These are phyloP conservation scores for Typhlichthys eigenmanni DNA, from an alignment of 2,797 vertebrate genomes.

Conservation along the genomic window DNA sequence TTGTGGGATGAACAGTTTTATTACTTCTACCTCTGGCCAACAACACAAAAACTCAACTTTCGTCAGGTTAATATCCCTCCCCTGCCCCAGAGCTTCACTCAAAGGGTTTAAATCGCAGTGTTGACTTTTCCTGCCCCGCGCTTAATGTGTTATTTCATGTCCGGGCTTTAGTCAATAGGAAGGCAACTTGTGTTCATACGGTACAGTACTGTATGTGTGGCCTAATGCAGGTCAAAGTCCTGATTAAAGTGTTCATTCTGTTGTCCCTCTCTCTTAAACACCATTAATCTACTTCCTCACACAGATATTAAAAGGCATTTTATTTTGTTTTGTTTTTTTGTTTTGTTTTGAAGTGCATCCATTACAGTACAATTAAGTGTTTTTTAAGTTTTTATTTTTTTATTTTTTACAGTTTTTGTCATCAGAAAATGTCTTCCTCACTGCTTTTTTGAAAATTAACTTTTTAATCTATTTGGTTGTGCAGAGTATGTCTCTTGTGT, in stretches of 20 bases:
- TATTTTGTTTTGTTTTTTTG: too few species aligned
- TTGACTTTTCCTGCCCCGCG: conserved; percentile 47
- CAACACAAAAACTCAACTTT: conserved; percentile 68
- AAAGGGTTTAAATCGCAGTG: conserved; percentile 58
- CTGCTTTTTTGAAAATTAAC: not conserved
- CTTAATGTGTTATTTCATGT: conserved; percentile 50
- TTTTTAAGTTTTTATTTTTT: too few species aligned
- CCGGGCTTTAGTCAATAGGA: conserved; percentile 43
- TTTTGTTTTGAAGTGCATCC: too few species aligned
- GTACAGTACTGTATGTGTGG: conserved; percentile 17
- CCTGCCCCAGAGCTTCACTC: conserved; percentile 31
- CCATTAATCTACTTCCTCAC: not conserved
- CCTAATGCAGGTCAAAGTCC: conserved; percentile 48
- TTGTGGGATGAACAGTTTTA: conserved; percentile 67
- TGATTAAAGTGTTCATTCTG: conserved; percentile 43
- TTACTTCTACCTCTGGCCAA: conserved; percentile 61
- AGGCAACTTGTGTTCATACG: conserved; percentile 22
- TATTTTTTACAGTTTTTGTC: too few species aligned
- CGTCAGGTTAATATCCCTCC: conserved; percentile 66
- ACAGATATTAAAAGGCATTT: too few species aligned
- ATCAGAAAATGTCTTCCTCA: not conserved
- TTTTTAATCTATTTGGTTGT: not conserved
- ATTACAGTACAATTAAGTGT: too few species aligned
- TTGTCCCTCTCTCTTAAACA: not conserved
- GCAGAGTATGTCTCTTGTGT: not conserved